Percentiles rank a stretch among this genome's conserved stretches.
Conservation (phyloP, 1,140 invertebrate genomes). For the Gryon sp. region DNA sequence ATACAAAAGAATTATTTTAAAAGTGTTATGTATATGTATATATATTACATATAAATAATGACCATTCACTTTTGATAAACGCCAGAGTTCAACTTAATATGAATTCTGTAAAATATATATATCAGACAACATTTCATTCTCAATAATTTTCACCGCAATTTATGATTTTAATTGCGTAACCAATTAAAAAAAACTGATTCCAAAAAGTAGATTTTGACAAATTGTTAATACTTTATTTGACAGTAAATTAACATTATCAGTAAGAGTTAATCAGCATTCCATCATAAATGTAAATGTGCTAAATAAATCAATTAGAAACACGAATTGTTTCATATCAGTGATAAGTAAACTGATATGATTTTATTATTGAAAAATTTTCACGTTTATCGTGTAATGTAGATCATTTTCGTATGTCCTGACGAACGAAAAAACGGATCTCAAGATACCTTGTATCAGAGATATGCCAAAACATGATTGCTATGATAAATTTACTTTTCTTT, state of each 20-base stretch:
- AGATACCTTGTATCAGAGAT: neutral
- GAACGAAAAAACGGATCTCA: neutral
- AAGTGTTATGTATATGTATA: too few relatives aligned
- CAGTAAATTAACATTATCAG: slow-evolving; percentile 2
- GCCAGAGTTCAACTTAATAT: neutral
- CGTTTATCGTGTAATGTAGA: neutral
- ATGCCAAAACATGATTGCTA: too few relatives aligned
- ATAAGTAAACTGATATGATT: slow-evolving; percentile 1
- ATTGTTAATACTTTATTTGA: too few relatives aligned
- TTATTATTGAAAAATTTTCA: slow-evolving; percentile 7
- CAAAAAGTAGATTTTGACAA: too few relatives aligned
- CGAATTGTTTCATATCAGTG: too few relatives aligned
- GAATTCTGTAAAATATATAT: too few relatives aligned
- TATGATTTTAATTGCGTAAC: neutral
- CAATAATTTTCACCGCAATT: neutral
- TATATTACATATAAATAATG: slow-evolving; percentile 3
- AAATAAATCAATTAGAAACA: neutral
- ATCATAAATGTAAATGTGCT: slow-evolving; percentile 1
- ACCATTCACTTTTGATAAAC: slow-evolving; percentile 23
- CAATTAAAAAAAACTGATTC: too few relatives aligned
- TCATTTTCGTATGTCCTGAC: neutral
- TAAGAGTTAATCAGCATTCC: neutral
- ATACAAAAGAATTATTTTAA: slow-evolving; percentile 9
- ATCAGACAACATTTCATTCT: too few relatives aligned
- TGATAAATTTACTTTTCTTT: too few relatives aligned